A percentile compares a stretch with the other conserved stretches of the same genome.
Evolutionary conservation across 2,113 vertebrate genomes (phyloP).

Genomic region (Eurypyga helias): DNA sequence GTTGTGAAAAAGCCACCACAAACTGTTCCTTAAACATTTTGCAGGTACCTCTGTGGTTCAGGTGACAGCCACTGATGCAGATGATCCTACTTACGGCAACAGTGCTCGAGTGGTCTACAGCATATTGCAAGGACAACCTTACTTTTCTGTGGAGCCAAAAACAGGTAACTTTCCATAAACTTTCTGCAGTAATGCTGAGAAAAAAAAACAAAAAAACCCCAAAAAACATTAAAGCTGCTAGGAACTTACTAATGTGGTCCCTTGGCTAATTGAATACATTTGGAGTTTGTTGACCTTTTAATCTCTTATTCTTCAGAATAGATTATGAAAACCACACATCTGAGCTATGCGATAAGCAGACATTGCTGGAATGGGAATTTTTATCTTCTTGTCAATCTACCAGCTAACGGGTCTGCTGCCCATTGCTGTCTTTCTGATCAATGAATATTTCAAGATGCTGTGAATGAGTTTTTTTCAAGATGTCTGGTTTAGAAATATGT

Average conservation of each 20-base stretch:
- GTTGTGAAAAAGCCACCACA: not conserved
- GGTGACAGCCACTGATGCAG: slow-evolving; percentile 95
- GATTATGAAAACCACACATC: not conserved
- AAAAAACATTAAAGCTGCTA: not conserved
- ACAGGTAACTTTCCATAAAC: slow-evolving; percentile 82
- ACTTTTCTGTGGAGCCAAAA: slow-evolving; percentile 97
- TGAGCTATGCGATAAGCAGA: not conserved
- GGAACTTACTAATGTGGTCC: not conserved
- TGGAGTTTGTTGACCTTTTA: not conserved
- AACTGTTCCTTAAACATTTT: not conserved
- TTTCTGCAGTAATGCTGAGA: not conserved
- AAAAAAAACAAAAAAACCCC: too few species aligned
- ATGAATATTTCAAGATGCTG: not conserved
- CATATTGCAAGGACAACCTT: slow-evolving; percentile 94
- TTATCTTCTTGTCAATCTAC: not conserved
- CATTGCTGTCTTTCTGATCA: not conserved
- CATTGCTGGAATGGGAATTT: not conserved
- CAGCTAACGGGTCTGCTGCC: not conserved
- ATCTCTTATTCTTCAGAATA: not conserved
- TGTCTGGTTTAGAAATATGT: not conserved
- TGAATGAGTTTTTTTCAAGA: not conserved
- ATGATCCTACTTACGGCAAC: slow-evolving; percentile 96
- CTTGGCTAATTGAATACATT: not conserved
- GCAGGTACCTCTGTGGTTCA: slow-evolving; percentile 95
- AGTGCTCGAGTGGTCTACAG: slow-evolving; percentile 97